Base-by-base conservation (phyloP, 35 echinoderm and acorn worm genomes). In the Acanthaster planci region DNA sequence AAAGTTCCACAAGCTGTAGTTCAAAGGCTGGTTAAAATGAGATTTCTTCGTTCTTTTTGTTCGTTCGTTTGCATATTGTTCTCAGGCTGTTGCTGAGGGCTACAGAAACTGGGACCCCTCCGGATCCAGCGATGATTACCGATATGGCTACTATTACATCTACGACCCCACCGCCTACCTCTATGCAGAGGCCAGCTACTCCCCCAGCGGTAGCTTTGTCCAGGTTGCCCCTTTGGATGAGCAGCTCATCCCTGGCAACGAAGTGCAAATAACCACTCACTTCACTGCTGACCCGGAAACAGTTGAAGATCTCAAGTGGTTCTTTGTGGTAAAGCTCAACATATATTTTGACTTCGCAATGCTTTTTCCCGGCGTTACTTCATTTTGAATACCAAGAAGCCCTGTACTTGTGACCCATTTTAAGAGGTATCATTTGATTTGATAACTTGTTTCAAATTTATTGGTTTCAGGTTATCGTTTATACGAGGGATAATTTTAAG, bases 171-270 rank as follows among this genome's bases (percentile, higher is more conserved):
- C 17, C 8, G 76, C 52, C 15, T 54, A 27, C 23, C 47, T 39
- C 67, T 44, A 52, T 60, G 26, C 64, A 14, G 57, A 78, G 21
- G 79, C 92, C 9, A 83, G 81, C 22, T 93, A 52, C 60, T 93
- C 92, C 0, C 92, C 92, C 0, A 93, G 86, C 52, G 92, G 92
- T n/a, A 93, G 92, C 54, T 93, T 93, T 76, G 29, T 93, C 16
- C 92, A 93, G 78, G 60, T 93, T 0, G 75, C 80, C 54, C 92
- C 92, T 16, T 60, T 93, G 26, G 37, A 67, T 17, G 78, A n/a
- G 21, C 42, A 54, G 50, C 40, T 92, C 0, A 80, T 36, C 18
- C 80, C 86, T 14, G 93, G 90, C 26, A 81, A 82, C 7, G 76
- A 84, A 31, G 37, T 86, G 31, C 37, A 59, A 2, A 8, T 94